phyloP scores from a whole-genome alignment of 2,797 vertebrate species.

The Artibeus jamaicensis region DNA sequence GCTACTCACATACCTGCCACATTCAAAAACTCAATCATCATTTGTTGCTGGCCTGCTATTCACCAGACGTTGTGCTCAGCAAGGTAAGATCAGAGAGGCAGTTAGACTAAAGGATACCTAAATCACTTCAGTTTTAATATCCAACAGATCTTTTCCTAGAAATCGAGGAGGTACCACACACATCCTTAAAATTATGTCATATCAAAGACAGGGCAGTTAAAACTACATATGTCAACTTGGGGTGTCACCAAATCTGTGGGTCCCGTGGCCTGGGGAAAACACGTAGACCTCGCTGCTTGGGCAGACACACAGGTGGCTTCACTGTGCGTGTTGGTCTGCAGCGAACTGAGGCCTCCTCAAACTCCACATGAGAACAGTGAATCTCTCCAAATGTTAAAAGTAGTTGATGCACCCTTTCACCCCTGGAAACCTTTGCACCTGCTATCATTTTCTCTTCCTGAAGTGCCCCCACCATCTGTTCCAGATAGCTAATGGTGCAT shows the following conservation, averaged over 20 bases:
- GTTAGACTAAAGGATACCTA: background rate
- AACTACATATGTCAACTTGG: background rate
- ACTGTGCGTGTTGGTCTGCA: accelerated
- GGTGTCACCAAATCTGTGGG: background rate
- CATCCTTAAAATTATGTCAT: background rate
- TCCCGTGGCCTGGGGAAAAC: background rate
- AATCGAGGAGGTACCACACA: background rate
- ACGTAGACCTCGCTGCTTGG: background rate
- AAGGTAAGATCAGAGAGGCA: background rate
- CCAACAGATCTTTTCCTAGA: background rate
- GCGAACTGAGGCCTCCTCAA: background rate
- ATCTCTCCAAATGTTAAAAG: background rate
- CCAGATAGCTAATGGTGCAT: background rate
- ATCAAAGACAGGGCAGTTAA: background rate
- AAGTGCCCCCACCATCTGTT: background rate
- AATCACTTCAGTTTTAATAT: background rate
- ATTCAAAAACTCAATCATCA: background rate
- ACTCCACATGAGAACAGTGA: background rate
- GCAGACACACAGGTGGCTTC: background rate
- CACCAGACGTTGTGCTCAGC: background rate
- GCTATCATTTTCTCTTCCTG: background rate
- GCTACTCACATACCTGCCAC: background rate
- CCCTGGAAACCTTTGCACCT: background rate
- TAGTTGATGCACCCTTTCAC: background rate
- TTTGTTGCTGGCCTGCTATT: background rate